phyloP scores from a whole-genome alignment of 2,888 invertebrate species.

The Tetramorium bicarinatum region DNA sequence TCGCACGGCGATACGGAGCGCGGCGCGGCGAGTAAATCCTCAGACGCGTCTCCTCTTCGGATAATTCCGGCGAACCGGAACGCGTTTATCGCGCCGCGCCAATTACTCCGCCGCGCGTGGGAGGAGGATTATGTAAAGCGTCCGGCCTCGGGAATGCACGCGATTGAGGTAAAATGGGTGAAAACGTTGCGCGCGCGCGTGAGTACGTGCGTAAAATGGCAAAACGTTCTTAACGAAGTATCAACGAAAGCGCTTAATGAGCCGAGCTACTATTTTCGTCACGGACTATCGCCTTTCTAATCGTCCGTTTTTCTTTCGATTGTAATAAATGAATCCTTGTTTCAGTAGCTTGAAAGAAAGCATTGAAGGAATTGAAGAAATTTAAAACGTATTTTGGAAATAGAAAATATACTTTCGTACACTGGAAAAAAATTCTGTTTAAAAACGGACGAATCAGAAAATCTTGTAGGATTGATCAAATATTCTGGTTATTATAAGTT shows the following conservation, averaged over 20 bases:
- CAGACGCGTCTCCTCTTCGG: constrained; percentile 63
- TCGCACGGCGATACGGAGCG: not conserved
- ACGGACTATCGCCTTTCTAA: constrained; percentile 67
- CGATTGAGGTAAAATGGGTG: constrained; percentile 66
- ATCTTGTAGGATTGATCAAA: too few species aligned
- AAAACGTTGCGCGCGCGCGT: constrained; percentile 40
- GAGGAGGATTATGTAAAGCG: constrained; percentile 71
- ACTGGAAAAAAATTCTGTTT: too few species aligned
- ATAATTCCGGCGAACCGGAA: constrained; percentile 64
- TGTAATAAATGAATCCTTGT: too few species aligned
- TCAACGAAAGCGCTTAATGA: constrained; percentile 62
- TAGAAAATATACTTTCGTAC: too few species aligned
- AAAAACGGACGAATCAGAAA: too few species aligned
- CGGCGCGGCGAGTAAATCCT: constrained; percentile 41
- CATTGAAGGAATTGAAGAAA: too few species aligned
- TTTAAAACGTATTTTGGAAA: too few species aligned
- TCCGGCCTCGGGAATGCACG: constrained; percentile 65
- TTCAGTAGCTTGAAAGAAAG: too few species aligned
- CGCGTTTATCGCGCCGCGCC: constrained; percentile 66
- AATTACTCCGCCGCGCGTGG: constrained; percentile 62
- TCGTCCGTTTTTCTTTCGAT: constrained; percentile 43
- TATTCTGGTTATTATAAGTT: too few species aligned
- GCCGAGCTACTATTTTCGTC: constrained; percentile 55
- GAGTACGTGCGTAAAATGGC: constrained; percentile 59
- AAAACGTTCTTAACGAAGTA: constrained; percentile 52